Percentiles rank a stretch among this genome's conserved stretches.
Conservation (phyloP, 2,797 vertebrate genomes). For the Sebastes hubbsi region DNA sequence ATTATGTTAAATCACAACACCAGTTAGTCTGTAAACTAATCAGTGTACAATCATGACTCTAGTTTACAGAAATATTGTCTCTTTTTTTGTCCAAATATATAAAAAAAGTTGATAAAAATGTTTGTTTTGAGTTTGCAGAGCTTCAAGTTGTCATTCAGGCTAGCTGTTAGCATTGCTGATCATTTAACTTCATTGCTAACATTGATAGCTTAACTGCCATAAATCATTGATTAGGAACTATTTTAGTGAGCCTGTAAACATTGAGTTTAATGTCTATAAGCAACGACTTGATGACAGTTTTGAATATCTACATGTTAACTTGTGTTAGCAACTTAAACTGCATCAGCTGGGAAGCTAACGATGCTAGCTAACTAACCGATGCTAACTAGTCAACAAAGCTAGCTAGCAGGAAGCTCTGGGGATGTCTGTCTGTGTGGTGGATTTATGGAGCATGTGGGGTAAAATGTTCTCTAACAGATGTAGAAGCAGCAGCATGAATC, state of each 20-base stretch:
- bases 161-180: slow-evolving; percentile 59
- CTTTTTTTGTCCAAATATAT: background rate
- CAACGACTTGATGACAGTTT: background rate
- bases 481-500: slow-evolving; percentile 17
- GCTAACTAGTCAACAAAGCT: slow-evolving; percentile 54
- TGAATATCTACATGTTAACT: background rate
- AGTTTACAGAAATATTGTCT: background rate
- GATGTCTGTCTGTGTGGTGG: background rate
- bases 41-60: background rate
- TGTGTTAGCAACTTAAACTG: background rate
- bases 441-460: slow-evolving; percentile 1
- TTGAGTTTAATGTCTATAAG: accelerated
- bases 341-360: slow-evolving; percentile 13
- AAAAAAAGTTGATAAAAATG: background rate
- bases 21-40: background rate
- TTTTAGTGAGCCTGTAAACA: accelerated
- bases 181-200: slow-evolving; percentile 35
- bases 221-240: background rate
- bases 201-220: background rate
- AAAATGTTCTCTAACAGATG: slow-evolving; percentile 9
- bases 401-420: background rate
- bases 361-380: slow-evolving; percentile 49
- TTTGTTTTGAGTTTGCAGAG: slow-evolving; percentile 22
- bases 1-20: background rate
- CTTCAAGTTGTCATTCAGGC: slow-evolving; percentile 15